Percentiles rank a stretch among this genome's conserved stretches.
These are phyloP conservation scores for Brachyhypopomus gauderio DNA, from an alignment of 2,113 vertebrate genomes.

Conservation along the genomic window DNA sequence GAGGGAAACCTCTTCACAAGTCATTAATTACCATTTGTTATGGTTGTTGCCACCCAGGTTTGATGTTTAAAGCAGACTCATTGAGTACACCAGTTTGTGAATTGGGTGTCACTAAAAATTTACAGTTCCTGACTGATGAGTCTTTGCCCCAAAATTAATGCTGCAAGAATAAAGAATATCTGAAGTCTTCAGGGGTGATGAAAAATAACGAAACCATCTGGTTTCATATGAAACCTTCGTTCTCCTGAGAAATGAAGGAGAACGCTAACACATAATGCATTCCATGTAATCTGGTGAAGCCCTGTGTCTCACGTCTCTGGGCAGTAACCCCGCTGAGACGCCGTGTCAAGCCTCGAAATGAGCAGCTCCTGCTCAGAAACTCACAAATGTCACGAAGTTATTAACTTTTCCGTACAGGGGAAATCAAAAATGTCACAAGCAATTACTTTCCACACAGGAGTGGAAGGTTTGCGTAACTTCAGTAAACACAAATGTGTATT, in stretches of 20 bases:
- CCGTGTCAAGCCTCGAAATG: not conserved
- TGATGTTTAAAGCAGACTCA: conserved; percentile 15
- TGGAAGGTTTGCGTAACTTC: not conserved
- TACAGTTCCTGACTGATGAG: conserved; percentile 26
- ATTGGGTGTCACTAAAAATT: conserved; percentile 17
- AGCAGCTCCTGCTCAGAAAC: not conserved
- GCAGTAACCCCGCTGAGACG: not conserved
- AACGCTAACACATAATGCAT: too few relatives aligned
- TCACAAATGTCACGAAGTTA: conserved; percentile 32
- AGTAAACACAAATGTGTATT: conserved; percentile 3
- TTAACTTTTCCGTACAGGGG: conserved; percentile 10
- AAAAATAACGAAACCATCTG: too few relatives aligned
- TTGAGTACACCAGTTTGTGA: conserved; percentile 6
- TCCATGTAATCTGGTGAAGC: too few relatives aligned
- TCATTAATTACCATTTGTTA: conserved; percentile 47
- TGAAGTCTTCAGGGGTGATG: too few relatives aligned
- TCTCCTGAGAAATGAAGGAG: too few relatives aligned
- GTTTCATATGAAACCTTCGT: too few relatives aligned
- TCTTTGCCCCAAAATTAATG: not conserved
- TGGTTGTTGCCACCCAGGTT: conserved; percentile 38
- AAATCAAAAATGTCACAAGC: conserved; percentile 30
- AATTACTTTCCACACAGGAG: conserved; percentile 8
- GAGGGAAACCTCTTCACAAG: conserved; percentile 36
- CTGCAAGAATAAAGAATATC: too few relatives aligned
- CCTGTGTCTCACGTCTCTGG: not conserved